These are phyloP conservation scores for Epinotia nisella DNA, from an alignment of 2,888 invertebrate genomes.

Conservation along the genomic window DNA sequence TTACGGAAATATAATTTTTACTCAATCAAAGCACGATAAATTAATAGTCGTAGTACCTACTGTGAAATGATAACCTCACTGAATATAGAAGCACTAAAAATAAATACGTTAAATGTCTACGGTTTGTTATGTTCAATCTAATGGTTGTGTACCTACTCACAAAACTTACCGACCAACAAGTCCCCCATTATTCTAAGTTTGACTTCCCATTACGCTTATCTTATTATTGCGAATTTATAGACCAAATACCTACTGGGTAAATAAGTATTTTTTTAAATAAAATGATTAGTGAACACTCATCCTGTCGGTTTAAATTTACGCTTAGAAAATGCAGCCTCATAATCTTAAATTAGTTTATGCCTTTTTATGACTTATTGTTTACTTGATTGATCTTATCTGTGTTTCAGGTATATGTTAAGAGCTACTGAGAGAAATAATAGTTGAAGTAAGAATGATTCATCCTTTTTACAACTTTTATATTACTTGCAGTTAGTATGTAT, in stretches of 20 bases:
- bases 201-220: background rate
- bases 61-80: no score
- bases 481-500: no score
- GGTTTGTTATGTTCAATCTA: no score
- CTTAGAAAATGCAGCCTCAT: background rate
- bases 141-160: background rate
- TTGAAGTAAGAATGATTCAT: no score
- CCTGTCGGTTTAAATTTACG: no score
- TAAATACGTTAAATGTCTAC: no score
- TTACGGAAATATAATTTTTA: background rate
- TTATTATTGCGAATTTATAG: background rate
- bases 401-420: constrained; percentile 24
- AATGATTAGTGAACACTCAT: background rate
- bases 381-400: constrained; percentile 6
- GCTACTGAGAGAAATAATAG: background rate
- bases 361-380: background rate
- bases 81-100: no score
- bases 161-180: background rate
- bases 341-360: no score
- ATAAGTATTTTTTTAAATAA: background rate
- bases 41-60: no score
- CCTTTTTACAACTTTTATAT: no score
- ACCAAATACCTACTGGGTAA: background rate
- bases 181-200: background rate
- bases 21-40: background rate